Conservation (phyloP, 1,140 invertebrate species). For the Pachypeltis micranthus region DNA sequence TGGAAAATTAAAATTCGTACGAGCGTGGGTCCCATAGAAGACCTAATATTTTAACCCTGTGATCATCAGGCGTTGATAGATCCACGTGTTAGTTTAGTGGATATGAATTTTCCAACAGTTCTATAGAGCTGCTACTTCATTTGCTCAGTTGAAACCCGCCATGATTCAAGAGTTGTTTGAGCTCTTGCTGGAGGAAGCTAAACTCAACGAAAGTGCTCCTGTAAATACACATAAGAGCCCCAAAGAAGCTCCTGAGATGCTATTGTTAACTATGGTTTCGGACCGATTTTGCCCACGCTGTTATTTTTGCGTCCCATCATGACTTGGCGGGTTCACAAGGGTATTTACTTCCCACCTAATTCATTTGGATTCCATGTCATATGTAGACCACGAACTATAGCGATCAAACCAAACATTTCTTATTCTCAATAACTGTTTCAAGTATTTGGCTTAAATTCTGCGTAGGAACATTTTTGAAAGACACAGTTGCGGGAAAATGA, state of each 20-base stretch:
- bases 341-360: too few species aligned
- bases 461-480: too few species aligned
- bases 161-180: constrained; percentile 16
- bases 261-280: too few species aligned
- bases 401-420: too few species aligned
- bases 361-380: too few species aligned
- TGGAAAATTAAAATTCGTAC: constrained; percentile 14
- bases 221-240: constrained; percentile 36
- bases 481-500: too few species aligned
- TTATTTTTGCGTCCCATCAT: too few species aligned
- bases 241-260: constrained; percentile 27
- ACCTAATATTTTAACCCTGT: constrained; percentile 18
- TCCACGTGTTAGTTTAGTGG: background rate
- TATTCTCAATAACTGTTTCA: too few species aligned
- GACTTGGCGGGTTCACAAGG: too few species aligned
- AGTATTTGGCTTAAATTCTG: too few species aligned
- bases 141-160: constrained; percentile 24
- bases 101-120: background rate
- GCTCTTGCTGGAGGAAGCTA: constrained; percentile 20
- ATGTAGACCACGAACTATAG: too few species aligned
- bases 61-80: background rate
- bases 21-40: constrained; percentile 17
- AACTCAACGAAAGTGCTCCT: constrained; percentile 25
- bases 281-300: too few species aligned
- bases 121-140: constrained; percentile 9